Evolutionary conservation across 2,888 invertebrate genomes (phyloP).

Genomic region (Synergus umbraculus): DNA sequence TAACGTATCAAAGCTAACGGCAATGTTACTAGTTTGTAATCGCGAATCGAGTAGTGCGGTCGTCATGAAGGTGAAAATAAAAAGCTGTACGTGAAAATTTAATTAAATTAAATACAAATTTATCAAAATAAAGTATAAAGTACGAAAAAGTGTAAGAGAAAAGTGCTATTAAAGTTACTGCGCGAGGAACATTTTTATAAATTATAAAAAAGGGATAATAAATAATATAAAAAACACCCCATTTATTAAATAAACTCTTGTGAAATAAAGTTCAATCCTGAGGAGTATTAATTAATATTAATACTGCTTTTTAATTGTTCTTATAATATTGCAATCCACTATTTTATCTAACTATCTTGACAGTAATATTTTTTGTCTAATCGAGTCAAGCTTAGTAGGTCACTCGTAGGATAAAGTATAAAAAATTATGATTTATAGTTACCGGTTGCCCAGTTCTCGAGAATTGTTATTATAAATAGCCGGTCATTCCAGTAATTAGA

Average conservation of each 20-base stretch:
- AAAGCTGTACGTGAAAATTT: constrained; percentile 20
- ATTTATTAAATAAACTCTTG: too few species aligned
- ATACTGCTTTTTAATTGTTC: constrained; percentile 40
- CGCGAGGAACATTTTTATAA: background rate
- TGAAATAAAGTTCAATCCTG: background rate
- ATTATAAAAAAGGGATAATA: background rate
- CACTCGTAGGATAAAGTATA: constrained; percentile 20
- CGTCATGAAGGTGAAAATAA: constrained; percentile 53
- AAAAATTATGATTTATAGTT: constrained; percentile 12
- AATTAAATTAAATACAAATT: background rate
- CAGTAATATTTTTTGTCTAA: constrained; percentile 37
- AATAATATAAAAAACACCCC: background rate
- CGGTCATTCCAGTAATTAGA: constrained; percentile 50
- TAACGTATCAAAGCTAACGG: constrained; percentile 66
- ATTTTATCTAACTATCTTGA: constrained; percentile 32
- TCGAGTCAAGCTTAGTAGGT: constrained; percentile 1
- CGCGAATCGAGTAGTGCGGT: constrained; percentile 64
- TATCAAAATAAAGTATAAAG: background rate
- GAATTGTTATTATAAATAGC: constrained; percentile 47
- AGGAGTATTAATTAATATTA: constrained; percentile 34
- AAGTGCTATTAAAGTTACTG: background rate
- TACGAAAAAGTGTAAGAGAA: background rate
- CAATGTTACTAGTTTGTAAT: constrained; percentile 65
- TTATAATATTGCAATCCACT: background rate
- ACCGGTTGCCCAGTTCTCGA: constrained; percentile 22